A percentile compares a stretch with the other conserved stretches of the same genome.
Evolutionary conservation across 2,113 vertebrate genomes (phyloP).

Genomic region (Etia nguti): DNA sequence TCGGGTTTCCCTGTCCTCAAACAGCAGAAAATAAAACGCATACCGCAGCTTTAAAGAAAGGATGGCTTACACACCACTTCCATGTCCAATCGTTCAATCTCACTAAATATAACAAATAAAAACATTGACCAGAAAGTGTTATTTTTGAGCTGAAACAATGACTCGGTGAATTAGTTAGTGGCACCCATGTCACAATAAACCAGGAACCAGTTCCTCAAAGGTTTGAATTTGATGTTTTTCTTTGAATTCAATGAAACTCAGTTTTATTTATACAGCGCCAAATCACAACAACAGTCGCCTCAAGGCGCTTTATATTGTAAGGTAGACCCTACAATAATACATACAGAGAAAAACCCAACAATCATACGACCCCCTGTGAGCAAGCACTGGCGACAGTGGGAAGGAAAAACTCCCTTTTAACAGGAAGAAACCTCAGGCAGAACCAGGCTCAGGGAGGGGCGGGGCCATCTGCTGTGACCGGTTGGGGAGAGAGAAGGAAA

Average conservation of each 20-base stretch:
- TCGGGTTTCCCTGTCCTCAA: background rate
- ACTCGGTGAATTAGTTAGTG: background rate
- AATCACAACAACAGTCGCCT: background rate
- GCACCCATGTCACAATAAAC: background rate
- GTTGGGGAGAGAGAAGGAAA: background rate
- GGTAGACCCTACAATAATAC: background rate
- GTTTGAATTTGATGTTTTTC: background rate
- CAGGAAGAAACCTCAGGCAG: fast-evolving
- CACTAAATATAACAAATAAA: background rate
- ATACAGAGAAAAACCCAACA: fast-evolving
- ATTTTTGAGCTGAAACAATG: background rate
- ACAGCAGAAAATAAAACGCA: background rate
- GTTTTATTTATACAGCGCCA: background rate
- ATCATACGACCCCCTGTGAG: fast-evolving
- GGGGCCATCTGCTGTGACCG: background rate
- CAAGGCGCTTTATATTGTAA: background rate
- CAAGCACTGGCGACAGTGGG: background rate
- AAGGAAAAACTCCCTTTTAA: background rate
- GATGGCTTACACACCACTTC: background rate
- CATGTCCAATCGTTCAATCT: background rate
- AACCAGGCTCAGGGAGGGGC: background rate
- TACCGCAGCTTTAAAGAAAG: background rate
- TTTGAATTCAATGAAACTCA: background rate
- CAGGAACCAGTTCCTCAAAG: background rate
- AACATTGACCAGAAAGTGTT: background rate